Base-by-base conservation (phyloP, 2,888 invertebrate species). In the Lysandra coridon region DNA sequence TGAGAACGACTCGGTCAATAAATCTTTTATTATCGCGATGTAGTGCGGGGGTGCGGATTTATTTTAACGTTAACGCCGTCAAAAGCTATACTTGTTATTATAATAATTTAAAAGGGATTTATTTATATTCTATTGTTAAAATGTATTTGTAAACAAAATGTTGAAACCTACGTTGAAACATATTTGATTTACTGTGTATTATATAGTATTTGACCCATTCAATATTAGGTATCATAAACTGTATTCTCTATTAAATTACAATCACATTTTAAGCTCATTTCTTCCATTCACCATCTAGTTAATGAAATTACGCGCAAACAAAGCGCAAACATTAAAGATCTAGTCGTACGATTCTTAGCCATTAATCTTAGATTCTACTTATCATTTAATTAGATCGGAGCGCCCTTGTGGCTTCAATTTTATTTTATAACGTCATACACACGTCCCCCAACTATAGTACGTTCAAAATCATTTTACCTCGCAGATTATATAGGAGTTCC, bases 361-460 rank as follows among this genome's bases (percentile, higher is more conserved):
- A 93, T 93, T 93, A 91, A 93, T 94, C 93, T 93, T 87, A 92
- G 90, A 94, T 93, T 89, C 84, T 83, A 90, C 89, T 93, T 94
- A 94, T 94, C 94, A 93, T 94, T 94, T 94, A 94, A 94, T 94
- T 94, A 94, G 92, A 94, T 94, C 94, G 85, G 90, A 87, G 89
- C 90, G 90, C 90, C 90, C 91, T 92, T 90, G 91, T 84, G 89
- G 91, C 90, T 93, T 92, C 92, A 93, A 93, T 94, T 94, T 93
- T 92, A 93, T 93, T 93, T 94, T 93, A 93, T 88, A 93, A 93
- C 90, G 94, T 94, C 94, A 94, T 94, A 93, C 92, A 93, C 94
- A 94, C 93, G 92, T 89, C 90, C 90, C 89, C 88, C 88, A 88
- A 90, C 87, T 88, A 57, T 57, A 57, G 17, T 1, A 14, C 57